These are phyloP conservation scores for Thera obeliscata DNA, from an alignment of 2,888 invertebrate genomes.

Conservation along the genomic window DNA sequence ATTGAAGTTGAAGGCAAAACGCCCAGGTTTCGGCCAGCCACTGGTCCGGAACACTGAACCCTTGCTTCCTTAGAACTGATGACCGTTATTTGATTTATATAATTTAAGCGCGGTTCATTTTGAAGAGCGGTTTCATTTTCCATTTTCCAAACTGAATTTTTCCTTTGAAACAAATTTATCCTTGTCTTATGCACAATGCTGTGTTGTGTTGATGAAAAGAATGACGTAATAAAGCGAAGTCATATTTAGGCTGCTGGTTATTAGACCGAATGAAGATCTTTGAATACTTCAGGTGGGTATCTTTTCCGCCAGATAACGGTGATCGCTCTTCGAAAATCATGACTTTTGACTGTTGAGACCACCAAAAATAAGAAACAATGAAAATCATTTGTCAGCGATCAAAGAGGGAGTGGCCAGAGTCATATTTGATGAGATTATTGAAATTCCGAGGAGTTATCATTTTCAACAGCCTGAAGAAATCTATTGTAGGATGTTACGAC, in stretches of 20 bases:
- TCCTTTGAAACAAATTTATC: too few relatives aligned
- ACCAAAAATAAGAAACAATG: constrained; percentile 51
- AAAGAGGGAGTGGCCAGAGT: constrained; percentile 33
- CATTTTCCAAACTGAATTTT: too few relatives aligned
- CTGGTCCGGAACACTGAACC: constrained; percentile 50
- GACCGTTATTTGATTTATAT: not conserved
- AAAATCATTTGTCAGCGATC: constrained; percentile 54
- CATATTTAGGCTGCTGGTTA: too few relatives aligned
- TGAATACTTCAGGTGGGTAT: too few relatives aligned
- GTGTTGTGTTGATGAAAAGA: too few relatives aligned
- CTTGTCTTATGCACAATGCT: too few relatives aligned
- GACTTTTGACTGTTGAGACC: constrained; percentile 37
- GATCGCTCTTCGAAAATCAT: not conserved
- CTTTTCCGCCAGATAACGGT: not conserved
- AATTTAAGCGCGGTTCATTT: too few relatives aligned
- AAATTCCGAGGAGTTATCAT: constrained; percentile 6
- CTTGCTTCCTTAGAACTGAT: not conserved
- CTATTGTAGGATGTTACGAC: too few relatives aligned
- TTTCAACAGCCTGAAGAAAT: too few relatives aligned
- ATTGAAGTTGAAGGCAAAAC: constrained; percentile 42
- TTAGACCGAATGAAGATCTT: too few relatives aligned
- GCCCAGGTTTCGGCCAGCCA: constrained; percentile 43
- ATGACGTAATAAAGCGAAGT: too few relatives aligned
- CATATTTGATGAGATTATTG: constrained; percentile 26
- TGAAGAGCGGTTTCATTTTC: too few relatives aligned